Base-by-base conservation (phyloP, 2,888 invertebrate genomes). In the Drosophila colorata region DNA sequence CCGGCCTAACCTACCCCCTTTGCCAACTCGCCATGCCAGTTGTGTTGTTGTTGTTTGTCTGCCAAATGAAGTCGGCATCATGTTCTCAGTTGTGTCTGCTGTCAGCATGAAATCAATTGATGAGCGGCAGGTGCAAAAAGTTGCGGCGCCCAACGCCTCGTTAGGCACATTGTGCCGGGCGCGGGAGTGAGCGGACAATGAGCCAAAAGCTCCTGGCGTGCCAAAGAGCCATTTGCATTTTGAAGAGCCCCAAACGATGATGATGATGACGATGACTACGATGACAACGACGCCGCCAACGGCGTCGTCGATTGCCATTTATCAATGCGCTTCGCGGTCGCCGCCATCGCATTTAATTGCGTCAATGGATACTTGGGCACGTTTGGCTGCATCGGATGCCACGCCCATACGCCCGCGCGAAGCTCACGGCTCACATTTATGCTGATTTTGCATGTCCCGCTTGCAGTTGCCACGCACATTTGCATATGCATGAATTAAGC, bases 171-270 rank as follows among this genome's bases (percentile, higher is more conserved):
- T 60, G 69, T 57, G 43, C 47, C 7, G 13, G 11, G 40, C 20
- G 5, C 7, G 28, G 18, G 18, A 7, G 28, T 53, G 46, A 16
- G 8, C 14, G 48, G 35, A 23, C 16, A 44, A 31, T 16, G 38
- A 47, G 14, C n/a, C 38, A 16, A 55, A 44, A 38, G 33, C 48
- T 48, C 56, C 40, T 87, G 83, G 76, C 83, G 83, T 83, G 83
- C 81, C 82, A 77, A 87, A 74, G 81, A 70, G 87, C 76, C 77
- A 83, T 84, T 84, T 87, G 82, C 82, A 82, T 85, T 81, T 65
- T 85, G 85, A 87, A 87, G 85, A 70, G 82, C 38, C 40, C 53
- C 47, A 52, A 47, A 47, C 41, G 33, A 69, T 48, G 23, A 55
- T 33, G 51, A 28, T 35, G 16, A 53, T 46, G 66, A 64, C 46